Percentiles rank a stretch among this genome's conserved stretches.
Conservation (phyloP, 2,797 vertebrate genomes). For the Apogon hyalosoma region DNA sequence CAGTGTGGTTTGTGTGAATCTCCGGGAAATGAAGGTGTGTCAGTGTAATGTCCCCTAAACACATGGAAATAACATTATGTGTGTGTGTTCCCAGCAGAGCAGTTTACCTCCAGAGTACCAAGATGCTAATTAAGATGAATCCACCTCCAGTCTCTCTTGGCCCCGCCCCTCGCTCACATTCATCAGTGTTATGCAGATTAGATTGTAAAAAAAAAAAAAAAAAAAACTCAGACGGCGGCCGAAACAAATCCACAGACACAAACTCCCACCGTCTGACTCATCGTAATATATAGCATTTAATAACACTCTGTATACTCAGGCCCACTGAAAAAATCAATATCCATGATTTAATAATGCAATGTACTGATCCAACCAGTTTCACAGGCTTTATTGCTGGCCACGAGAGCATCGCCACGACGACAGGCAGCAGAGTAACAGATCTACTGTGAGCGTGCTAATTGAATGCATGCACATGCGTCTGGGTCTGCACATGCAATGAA, state of each 20-base stretch:
- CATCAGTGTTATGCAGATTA: conserved; percentile 98
- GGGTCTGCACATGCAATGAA: conserved; percentile 24
- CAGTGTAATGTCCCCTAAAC: neutral
- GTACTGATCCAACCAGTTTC: conserved; percentile 91
- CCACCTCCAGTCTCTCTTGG: conserved; percentile 87
- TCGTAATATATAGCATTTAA: conserved; percentile 83
- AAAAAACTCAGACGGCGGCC: conserved; percentile 79
- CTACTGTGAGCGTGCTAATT: conserved; percentile 69
- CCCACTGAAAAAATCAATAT: conserved; percentile 85
- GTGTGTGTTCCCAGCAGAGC: conserved; percentile 78
- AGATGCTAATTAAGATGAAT: conserved; percentile 99
- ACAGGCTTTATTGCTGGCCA: conserved; percentile 59
- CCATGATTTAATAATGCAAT: conserved; percentile 98
- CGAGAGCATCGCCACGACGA: conserved; percentile 66
- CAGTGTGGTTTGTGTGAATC: neutral
- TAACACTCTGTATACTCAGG: conserved; percentile 47
- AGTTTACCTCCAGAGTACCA: conserved; percentile 90
- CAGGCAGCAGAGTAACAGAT: conserved; percentile 68
- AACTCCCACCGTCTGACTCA: conserved; percentile 90
- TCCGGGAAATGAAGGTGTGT: conserved; percentile 1
- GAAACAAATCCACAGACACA: conserved; percentile 88
- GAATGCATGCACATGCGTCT: conserved; percentile 53
- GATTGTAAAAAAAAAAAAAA: conserved; percentile 76
- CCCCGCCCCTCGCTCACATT: conserved; percentile 91
- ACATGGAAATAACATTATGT: neutral